Percentiles rank a stretch among this genome's conserved stretches.
phyloP scores from a whole-genome alignment of 2,113 vertebrate genomes.

The Pachycephala philippinensis region DNA sequence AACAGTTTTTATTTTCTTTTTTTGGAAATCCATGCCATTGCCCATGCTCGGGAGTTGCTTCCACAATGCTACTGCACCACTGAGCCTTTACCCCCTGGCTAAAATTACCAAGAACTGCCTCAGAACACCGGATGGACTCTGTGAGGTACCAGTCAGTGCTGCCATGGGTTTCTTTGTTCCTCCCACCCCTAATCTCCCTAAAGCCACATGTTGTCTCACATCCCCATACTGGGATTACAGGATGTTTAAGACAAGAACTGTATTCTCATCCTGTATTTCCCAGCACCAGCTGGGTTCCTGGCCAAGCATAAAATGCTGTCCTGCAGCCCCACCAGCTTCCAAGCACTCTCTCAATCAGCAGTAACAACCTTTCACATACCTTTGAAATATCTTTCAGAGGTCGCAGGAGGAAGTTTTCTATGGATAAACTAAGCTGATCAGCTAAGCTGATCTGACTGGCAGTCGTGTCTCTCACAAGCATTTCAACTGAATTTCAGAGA shows the following conservation, averaged over 20 bases:
- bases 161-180: background rate
- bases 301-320: rapidly evolving
- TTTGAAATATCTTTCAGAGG: background rate
- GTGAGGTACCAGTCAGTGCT: background rate
- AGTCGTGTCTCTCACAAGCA: background rate
- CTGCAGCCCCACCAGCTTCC: background rate
- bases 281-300: background rate
- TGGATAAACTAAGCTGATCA: background rate
- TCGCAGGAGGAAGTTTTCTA: background rate
- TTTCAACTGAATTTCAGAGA: background rate
- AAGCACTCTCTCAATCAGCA: background rate
- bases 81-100: background rate
- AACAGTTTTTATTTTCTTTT: background rate
- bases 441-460: background rate
- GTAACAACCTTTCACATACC: background rate
- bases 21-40: background rate
- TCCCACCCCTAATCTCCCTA: background rate
- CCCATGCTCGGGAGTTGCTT: background rate
- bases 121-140: background rate
- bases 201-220: background rate
- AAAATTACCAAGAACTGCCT: background rate
- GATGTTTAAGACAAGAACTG: background rate
- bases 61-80: background rate
- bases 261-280: background rate
- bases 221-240: background rate